These are phyloP conservation scores for Suricata suricatta DNA, from an alignment of 2,113 vertebrate genomes.

Conservation along the genomic window DNA sequence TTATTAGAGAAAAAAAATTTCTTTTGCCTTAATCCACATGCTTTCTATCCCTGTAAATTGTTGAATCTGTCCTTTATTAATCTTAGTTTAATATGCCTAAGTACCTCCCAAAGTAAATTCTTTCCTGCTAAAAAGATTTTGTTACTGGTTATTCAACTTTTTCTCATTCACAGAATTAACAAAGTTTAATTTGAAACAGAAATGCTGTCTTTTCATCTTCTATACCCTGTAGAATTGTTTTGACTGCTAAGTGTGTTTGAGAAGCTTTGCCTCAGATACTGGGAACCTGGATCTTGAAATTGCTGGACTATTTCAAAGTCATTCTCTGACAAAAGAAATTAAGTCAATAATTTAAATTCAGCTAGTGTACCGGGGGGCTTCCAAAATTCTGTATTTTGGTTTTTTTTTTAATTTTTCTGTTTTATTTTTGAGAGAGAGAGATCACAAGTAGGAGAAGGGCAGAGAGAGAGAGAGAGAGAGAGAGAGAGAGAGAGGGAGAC, in stretches of 20 bases:
- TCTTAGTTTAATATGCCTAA: background rate
- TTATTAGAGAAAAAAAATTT: background rate
- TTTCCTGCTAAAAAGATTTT: constrained; percentile 48
- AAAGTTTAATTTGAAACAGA: constrained; percentile 49
- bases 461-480: too few relatives aligned
- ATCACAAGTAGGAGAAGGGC: too few relatives aligned
- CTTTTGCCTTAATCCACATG: background rate
- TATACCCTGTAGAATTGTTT: constrained; percentile 35
- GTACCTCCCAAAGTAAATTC: background rate
- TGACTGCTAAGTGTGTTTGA: constrained; percentile 32
- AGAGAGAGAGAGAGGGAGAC: too few relatives aligned
- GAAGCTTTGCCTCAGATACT: background rate
- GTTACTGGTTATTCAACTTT: background rate
- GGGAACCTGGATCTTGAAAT: constrained; percentile 45
- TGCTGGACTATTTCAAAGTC: constrained; percentile 44
- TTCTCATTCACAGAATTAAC: constrained; percentile 58
- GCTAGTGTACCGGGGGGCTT: background rate
- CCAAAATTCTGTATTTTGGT: background rate
- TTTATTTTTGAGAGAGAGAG: too few relatives aligned
- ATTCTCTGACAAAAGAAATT: constrained; percentile 47
- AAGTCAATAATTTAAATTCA: constrained; percentile 8
- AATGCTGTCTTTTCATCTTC: background rate
- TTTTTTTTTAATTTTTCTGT: too few relatives aligned
- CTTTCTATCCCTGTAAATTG: background rate
- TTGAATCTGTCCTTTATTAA: background rate